phyloP scores from a whole-genome alignment of 2,888 invertebrate species.

The Mesoligia furuncula region DNA sequence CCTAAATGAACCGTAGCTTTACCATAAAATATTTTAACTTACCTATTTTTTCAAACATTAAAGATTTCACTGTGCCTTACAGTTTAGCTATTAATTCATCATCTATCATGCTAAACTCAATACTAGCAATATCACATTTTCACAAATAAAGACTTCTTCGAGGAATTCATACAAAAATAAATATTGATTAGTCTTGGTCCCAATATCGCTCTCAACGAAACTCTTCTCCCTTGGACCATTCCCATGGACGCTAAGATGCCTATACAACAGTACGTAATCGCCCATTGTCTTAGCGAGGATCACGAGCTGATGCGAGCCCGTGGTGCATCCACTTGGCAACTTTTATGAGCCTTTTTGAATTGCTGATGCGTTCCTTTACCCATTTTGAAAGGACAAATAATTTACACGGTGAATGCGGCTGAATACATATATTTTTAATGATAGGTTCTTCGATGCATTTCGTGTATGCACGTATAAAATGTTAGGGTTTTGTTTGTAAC shows the following conservation, averaged over 20 bases:
- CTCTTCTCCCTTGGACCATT: slow-evolving; percentile 68
- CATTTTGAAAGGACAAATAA: slow-evolving; percentile 65
- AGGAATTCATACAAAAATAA: neutral
- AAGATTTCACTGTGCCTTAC: neutral
- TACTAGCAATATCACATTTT: neutral
- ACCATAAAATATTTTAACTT: neutral
- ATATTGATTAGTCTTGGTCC: neutral
- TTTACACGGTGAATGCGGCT: slow-evolving; percentile 61
- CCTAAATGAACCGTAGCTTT: neutral
- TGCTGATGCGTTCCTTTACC: slow-evolving; percentile 61
- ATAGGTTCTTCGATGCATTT: slow-evolving; percentile 31
- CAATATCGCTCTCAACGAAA: slow-evolving; percentile 27
- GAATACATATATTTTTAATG: slow-evolving; percentile 60
- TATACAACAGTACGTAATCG: slow-evolving; percentile 82
- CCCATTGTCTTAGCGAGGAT: slow-evolving; percentile 83
- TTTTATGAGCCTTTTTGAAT: slow-evolving; percentile 67
- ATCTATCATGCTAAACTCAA: neutral
- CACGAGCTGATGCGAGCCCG: slow-evolving; percentile 84
- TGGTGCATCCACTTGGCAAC: slow-evolving; percentile 70
- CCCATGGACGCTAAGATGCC: slow-evolving; percentile 70
- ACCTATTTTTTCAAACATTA: neutral
- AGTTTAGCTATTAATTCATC: neutral
- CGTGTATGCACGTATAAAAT: slow-evolving; percentile 8
- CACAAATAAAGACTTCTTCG: neutral
- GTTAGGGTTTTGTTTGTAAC: neutral